Conservation (phyloP, 1,140 invertebrate genomes). For the Telenomus remus region DNA sequence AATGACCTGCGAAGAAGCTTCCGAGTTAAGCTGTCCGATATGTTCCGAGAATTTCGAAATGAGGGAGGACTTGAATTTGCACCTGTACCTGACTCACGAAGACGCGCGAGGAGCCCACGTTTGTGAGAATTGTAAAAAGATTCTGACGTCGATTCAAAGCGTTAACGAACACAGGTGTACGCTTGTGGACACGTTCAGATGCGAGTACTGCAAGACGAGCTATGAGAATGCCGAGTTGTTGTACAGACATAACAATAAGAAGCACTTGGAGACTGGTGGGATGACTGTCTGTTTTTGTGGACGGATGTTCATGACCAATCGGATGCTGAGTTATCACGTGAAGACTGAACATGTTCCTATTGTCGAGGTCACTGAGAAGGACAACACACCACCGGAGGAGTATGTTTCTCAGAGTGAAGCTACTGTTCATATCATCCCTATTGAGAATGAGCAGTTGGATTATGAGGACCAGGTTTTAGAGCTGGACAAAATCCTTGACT, state of each 20-base stretch:
- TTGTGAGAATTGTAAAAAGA: conserved; percentile 57
- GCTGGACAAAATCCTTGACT: conserved; percentile 26
- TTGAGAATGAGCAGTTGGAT: conserved; percentile 13
- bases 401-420: neutral
- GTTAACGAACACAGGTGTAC: conserved; percentile 57
- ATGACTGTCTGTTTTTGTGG: conserved; percentile 33
- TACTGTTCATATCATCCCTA: conserved; percentile 28
- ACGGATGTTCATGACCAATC: conserved; percentile 51
- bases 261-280: conserved; percentile 49
- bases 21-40: neutral
- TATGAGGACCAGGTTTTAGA: conserved; percentile 7
- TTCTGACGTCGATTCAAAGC: conserved; percentile 34
- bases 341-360: neutral
- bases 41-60: conserved; percentile 1
- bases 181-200: conserved; percentile 33
- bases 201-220: conserved; percentile 36
- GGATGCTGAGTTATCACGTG: conserved; percentile 55
- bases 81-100: conserved; percentile 52
- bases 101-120: conserved; percentile 58
- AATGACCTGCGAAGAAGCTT: neutral
- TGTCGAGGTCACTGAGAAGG: neutral
- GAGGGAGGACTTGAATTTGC: conserved; percentile 17
- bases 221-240: conserved; percentile 33
- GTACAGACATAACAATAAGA: conserved; percentile 47
- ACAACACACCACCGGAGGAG: neutral